Percentiles rank a stretch among this genome's conserved stretches.
Evolutionary conservation across 2,113 vertebrate species (phyloP).

Genomic region (Carettochelys insculpta): DNA sequence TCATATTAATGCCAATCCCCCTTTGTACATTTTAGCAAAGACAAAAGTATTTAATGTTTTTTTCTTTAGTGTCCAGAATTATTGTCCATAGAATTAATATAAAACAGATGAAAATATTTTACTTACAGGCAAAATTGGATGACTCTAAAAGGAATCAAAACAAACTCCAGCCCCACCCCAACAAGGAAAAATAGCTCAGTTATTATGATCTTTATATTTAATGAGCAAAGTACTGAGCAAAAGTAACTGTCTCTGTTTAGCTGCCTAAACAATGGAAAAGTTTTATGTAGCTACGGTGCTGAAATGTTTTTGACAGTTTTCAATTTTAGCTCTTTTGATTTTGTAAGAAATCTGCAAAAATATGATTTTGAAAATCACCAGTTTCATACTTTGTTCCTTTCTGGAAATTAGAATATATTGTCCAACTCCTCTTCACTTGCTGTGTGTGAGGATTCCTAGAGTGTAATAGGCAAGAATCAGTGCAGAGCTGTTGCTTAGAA

Average conservation of each 20-base stretch:
- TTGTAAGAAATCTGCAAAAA: slow-evolving; percentile 76
- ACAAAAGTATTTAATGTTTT: neutral
- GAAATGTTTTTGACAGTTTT: slow-evolving; percentile 76
- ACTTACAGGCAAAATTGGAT: slow-evolving; percentile 34
- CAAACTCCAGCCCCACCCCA: slow-evolving; percentile 38
- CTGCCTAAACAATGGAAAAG: slow-evolving; percentile 69
- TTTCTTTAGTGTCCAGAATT: neutral
- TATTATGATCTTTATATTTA: slow-evolving; percentile 55
- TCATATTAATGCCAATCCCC: neutral
- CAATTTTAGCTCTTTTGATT: slow-evolving; percentile 70
- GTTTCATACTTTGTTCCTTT: slow-evolving; percentile 70
- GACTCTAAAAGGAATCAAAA: slow-evolving; percentile 61
- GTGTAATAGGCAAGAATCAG: slow-evolving; percentile 56
- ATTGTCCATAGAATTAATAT: neutral
- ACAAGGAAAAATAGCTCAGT: slow-evolving; percentile 35
- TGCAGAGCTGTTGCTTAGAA: slow-evolving; percentile 72
- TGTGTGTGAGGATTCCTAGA: slow-evolving; percentile 64
- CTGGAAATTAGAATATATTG: slow-evolving; percentile 67
- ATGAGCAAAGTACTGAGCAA: slow-evolving; percentile 66
- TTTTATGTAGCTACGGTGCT: slow-evolving; percentile 70
- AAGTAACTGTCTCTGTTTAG: slow-evolving; percentile 70
- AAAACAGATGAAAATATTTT: slow-evolving; percentile 15
- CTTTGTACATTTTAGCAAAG: neutral
- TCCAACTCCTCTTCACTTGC: slow-evolving; percentile 66
- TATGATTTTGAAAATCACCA: slow-evolving; percentile 73